Evolutionary conservation across 2,113 vertebrate genomes (phyloP), one percentile per base, ranked within the genome.

Genomic region (Aspiorhynchus laticeps): DNA sequence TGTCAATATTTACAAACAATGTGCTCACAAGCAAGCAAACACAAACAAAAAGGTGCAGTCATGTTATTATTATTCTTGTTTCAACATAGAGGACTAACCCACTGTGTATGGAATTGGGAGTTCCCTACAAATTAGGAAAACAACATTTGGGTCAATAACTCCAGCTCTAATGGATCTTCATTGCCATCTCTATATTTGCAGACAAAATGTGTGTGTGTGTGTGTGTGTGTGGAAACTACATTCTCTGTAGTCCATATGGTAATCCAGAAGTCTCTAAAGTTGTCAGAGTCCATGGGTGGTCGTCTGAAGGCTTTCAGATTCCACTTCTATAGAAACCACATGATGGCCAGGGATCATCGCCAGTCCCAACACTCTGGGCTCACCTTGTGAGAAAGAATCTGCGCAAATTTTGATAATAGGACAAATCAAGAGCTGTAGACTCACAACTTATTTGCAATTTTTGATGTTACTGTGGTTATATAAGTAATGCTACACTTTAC

Each of bases 311-410:
- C 94, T 97, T 91, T 97, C 97, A 4, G 94, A 91, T 87, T 97
- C 97, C 86, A 97, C 97, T 87, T 98, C 96, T 7, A 98, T 97
- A 87, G 97, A 98, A 3, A 98, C 96, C 36, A 98, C 96, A 77
- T 98, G 97, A 85, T 98, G 97, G 7, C 97, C 97, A 0, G 97
- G 97, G 80, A 98, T 97, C 97, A 98, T 98, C 15, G 97, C 97
- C 80, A 98, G 91, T 14, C 97, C 97, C 91, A 98, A 91, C 17
- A 98, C 97, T 65, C 97, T 92, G 65, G 97, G 97, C 69, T 98
- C 97, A 0, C 95, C 96, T 8, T 96, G 95, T 1, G 97, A 97
- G 91, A 97, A 97, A 0, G 95, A 96, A 91, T 97, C 97, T 98
- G 90, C 74, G 75, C 24, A 61, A 61, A 61, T 10, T 24, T 61